Conservation (phyloP, 2,113 vertebrate genomes). For the Oriolus oriolus region DNA sequence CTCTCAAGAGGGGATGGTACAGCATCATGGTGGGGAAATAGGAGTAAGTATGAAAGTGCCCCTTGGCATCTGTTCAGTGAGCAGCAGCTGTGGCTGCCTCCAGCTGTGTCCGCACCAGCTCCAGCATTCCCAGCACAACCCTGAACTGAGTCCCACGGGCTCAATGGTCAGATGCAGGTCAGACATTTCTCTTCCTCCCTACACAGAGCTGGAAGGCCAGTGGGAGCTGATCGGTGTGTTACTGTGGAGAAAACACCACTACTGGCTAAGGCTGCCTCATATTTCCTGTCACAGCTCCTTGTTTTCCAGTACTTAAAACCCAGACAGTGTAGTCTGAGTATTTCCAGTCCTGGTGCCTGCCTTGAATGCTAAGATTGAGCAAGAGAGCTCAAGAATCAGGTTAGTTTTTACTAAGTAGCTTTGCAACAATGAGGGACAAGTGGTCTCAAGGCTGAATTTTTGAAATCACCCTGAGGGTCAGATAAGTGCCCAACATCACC, state of each 20-base stretch:
- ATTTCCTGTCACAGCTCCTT: neutral
- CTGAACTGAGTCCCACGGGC: neutral
- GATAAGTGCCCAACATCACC: neutral
- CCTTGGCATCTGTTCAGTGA: fast-evolving
- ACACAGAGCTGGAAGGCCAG: neutral
- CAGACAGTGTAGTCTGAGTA: neutral
- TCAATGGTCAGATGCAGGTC: neutral
- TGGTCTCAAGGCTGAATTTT: neutral
- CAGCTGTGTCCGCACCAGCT: neutral
- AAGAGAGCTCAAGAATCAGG: neutral
- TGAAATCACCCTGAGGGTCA: neutral
- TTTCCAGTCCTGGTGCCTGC: neutral
- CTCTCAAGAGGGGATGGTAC: neutral
- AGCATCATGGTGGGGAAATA: fast-evolving
- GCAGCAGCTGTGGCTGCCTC: neutral
- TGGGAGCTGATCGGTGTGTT: fast-evolving
- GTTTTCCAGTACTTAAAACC: neutral
- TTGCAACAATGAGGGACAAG: neutral
- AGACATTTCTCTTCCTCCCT: neutral
- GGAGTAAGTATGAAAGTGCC: fast-evolving
- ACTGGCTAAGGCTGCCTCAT: neutral
- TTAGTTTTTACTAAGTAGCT: neutral
- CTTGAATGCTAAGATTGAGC: neutral
- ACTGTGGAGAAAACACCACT: neutral
- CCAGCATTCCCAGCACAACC: neutral